These are phyloP conservation scores for Hipparchia sbordonii DNA, from an alignment of 2,888 invertebrate species.

Conservation along the genomic window DNA sequence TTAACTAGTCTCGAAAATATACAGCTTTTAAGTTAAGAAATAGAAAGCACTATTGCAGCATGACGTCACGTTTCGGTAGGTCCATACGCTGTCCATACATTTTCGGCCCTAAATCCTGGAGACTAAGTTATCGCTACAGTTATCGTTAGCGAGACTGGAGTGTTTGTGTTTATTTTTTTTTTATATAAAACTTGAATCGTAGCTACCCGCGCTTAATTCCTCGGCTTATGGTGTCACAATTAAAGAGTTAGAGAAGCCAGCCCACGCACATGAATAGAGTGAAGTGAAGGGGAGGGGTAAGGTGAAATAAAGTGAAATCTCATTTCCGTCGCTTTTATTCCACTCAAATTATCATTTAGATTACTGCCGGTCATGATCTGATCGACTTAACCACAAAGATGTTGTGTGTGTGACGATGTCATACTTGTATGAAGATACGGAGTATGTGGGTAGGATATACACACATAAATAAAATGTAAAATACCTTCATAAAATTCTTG, in stretches of 20 bases:
- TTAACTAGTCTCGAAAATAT: too few species aligned
- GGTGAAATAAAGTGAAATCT: not conserved
- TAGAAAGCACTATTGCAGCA: too few species aligned
- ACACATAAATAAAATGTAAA: not conserved
- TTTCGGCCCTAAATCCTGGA: too few species aligned
- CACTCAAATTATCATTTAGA: not conserved
- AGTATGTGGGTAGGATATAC: too few species aligned
- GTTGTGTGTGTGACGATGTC: too few species aligned
- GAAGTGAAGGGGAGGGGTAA: not conserved
- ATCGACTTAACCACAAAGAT: not conserved
- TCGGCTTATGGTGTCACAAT: not conserved
- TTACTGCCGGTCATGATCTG: conserved; percentile 1
- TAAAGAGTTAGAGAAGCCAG: not conserved
- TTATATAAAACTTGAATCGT: not conserved
- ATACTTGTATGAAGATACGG: not conserved
- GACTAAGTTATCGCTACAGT: too few species aligned
- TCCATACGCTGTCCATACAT: too few species aligned
- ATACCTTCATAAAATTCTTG: conserved; percentile 16
- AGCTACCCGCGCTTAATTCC: not conserved
- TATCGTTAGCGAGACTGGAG: too few species aligned
- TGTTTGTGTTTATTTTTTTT: not conserved
- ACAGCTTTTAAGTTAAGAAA: too few species aligned
- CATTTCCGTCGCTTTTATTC: not conserved
- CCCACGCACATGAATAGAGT: not conserved
- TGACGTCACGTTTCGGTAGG: too few species aligned